Base-by-base conservation (phyloP, 2,888 invertebrate species). In the Sarcophaga subvicina region DNA sequence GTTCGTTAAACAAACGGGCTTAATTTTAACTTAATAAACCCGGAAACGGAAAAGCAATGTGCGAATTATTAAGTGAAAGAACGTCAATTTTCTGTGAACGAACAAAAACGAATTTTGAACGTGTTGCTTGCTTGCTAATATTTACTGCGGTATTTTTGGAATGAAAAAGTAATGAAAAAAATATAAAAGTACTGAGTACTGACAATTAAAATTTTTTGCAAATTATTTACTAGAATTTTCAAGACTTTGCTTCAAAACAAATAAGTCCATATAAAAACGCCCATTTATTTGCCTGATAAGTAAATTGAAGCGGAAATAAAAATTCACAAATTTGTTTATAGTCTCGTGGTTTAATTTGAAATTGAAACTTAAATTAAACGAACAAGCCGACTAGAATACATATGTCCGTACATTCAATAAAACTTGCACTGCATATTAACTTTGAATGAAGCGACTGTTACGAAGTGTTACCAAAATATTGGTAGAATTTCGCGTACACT, bases 381-480 rank as follows among this genome's bases (percentile, higher is more conserved):
- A 37, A 64, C 59, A 59, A 20, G 11, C 22, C 17, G 59, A 37
- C 25, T 49, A n/a, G 37, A 25, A 10, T 66, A 47, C 69, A 73
- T 63, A 83, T 66, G 22, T 60, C 14, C 4, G 14, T 54, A 54
- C 54, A 17, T 54, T 54, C 54, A 78, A 62, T 49, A 27, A 62
- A 78, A 75, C 69, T 70, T 83, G 86, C 71, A 76, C 59, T 86
- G 83, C 45, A 83, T 86, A 79, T 76, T 60, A 80, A 84, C 59
- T 59, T 22, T 27, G 25, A 27, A 73, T 66, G 62, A 47, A 60
- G 47, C 62, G 70, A 70, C 63, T 70, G 78, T 62, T 63, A 59
- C 71, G 71, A 70, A 64, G 47, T 76, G 63, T 70, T 76, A 76
- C 70, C 37, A 54, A 14, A 54, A 54, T 54, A 14, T 17, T 14